Evolutionary conservation across 2,113 vertebrate genomes (phyloP).

Genomic region (Albula glossodonta): DNA sequence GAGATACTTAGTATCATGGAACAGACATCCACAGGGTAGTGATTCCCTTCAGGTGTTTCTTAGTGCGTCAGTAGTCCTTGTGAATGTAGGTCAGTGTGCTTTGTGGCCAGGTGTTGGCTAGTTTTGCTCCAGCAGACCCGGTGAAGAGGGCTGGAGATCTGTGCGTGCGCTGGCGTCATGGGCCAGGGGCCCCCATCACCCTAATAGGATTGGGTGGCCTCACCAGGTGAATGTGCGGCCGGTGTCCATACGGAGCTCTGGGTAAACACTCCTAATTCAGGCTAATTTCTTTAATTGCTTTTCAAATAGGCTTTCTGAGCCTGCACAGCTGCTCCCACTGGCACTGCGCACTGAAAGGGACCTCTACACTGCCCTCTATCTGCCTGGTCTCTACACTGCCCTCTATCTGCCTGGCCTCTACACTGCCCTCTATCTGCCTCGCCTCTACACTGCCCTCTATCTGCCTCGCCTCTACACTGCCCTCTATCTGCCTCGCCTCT

Average conservation of each 20-base stretch:
- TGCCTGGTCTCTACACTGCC: no score
- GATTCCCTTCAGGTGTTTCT: neutral
- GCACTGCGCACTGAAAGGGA: no score
- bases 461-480: no score
- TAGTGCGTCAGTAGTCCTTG: neutral
- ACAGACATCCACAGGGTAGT: neutral
- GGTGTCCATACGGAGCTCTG: neutral
- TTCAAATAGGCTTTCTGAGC: conserved; percentile 10
- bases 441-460: no score
- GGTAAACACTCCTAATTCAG: conserved; percentile 15
- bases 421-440: no score
- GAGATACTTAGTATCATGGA: neutral
- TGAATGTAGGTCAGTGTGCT: neutral
- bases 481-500: no score
- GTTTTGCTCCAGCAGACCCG: neutral
- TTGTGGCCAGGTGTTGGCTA: neutral
- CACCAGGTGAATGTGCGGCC: neutral
- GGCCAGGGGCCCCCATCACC: neutral
- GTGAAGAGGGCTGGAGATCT: no score
- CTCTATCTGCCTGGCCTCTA: no score
- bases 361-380: no score
- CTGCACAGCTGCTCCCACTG: conserved; percentile 2
- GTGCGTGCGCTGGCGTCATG: neutral
- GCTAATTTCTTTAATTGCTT: conserved; percentile 33
- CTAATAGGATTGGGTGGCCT: conserved; percentile 4